phyloP scores from a whole-genome alignment of 2,797 vertebrate species.

The Lepus oiostolus region DNA sequence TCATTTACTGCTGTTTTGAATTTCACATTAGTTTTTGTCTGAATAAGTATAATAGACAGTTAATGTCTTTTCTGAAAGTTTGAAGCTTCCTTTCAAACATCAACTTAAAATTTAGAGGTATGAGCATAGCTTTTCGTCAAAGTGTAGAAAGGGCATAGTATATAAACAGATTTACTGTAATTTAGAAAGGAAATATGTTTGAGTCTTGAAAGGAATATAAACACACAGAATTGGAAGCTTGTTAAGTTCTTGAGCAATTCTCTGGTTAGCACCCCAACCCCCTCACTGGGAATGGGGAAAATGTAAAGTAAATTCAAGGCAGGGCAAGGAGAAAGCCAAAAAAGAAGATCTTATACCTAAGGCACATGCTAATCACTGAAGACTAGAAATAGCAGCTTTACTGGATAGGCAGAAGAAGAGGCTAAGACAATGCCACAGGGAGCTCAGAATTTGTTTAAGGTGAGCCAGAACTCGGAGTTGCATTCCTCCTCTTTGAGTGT shows the following conservation, averaged over 20 bases:
- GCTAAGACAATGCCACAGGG: background rate
- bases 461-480: background rate
- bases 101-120: background rate
- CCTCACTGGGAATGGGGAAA: too few species aligned
- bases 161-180: background rate
- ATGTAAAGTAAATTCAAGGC: background rate
- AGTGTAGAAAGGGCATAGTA: background rate
- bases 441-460: background rate
- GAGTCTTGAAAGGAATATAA: background rate
- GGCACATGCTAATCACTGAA: background rate
- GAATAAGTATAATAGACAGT: background rate
- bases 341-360: background rate
- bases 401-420: background rate
- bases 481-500: background rate
- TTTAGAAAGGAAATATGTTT: background rate
- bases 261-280: background rate
- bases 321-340: background rate
- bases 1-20: background rate
- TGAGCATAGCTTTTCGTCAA: background rate
- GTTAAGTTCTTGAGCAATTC: background rate
- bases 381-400: background rate
- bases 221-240: background rate
- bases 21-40: constrained; percentile 20
- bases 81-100: background rate
- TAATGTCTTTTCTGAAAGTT: background rate